Percentiles rank a stretch among this genome's conserved stretches.
phyloP scores from a whole-genome alignment of 2,113 vertebrate genomes.

The Ageneiosus marmoratus region DNA sequence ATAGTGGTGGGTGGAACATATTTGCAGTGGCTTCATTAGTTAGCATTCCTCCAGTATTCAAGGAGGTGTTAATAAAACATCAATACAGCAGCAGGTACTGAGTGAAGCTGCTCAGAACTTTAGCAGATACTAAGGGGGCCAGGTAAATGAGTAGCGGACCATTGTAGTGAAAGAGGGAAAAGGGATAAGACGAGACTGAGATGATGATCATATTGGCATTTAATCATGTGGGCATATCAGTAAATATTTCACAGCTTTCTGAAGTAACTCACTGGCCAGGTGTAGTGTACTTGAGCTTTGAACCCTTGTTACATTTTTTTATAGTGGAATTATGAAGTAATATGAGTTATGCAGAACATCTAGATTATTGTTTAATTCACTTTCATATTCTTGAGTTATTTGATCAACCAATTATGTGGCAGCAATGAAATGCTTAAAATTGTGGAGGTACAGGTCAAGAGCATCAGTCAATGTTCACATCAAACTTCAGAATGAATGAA shows the following conservation, averaged over 20 bases:
- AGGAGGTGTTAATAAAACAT: constrained; percentile 72
- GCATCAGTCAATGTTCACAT: too few species aligned
- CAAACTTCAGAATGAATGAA: too few species aligned
- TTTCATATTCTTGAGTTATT: too few species aligned
- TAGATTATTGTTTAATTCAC: too few species aligned
- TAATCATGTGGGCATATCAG: background rate
- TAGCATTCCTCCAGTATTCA: constrained; percentile 72
- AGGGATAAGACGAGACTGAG: constrained; percentile 23
- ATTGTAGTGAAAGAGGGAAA: constrained; percentile 36
- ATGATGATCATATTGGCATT: background rate
- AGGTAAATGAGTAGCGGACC: constrained; percentile 45
- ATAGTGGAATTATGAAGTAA: background rate
- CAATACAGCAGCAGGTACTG: constrained; percentile 56
- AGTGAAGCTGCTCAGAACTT: constrained; percentile 38
- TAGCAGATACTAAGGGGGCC: constrained; percentile 29
- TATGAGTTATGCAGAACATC: background rate
- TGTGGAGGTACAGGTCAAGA: too few species aligned
- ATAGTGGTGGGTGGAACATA: constrained; percentile 64
- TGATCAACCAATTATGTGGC: too few species aligned
- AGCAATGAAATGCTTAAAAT: too few species aligned
- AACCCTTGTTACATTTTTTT: background rate
- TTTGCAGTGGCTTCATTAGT: constrained; percentile 68
- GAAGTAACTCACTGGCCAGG: background rate
- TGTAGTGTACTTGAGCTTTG: background rate
- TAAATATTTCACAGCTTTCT: constrained; percentile 7